Percentiles rank a stretch among this genome's conserved stretches.
Conservation (phyloP, 1,140 invertebrate species). For the Battus philenor region DNA sequence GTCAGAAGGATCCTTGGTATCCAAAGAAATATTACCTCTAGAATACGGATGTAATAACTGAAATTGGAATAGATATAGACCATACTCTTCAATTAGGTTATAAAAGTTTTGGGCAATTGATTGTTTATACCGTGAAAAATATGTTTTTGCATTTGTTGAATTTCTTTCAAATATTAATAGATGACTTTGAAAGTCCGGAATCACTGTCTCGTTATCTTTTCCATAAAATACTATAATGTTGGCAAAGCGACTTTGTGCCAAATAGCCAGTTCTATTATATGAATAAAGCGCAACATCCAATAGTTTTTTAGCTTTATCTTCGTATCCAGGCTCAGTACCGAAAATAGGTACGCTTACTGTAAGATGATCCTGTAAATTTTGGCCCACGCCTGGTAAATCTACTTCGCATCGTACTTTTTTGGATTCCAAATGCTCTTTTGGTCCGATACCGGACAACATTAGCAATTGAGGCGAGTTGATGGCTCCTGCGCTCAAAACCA, state of each 20-base stretch:
- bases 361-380: slow-evolving; percentile 81
- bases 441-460: slow-evolving; percentile 66
- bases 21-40: slow-evolving; percentile 59
- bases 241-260: slow-evolving; percentile 28
- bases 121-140: slow-evolving; percentile 37
- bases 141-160: slow-evolving; percentile 13
- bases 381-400: slow-evolving; percentile 81
- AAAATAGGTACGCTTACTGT: slow-evolving; percentile 38
- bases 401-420: slow-evolving; percentile 67
- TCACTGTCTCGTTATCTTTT: slow-evolving; percentile 19
- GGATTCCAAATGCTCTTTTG: slow-evolving; percentile 45
- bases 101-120: slow-evolving; percentile 50
- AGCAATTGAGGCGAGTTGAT: slow-evolving; percentile 74
- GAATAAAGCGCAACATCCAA: slow-evolving; percentile 45
- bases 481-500: slow-evolving; percentile 71
- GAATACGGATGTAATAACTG: slow-evolving; percentile 74
- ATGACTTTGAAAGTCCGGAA: slow-evolving; percentile 57
- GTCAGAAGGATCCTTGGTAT: slow-evolving; percentile 59
- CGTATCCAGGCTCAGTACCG: slow-evolving; percentile 27
- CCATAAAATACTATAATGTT: slow-evolving; percentile 51
- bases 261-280: slow-evolving; percentile 39
- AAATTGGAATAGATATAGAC: slow-evolving; percentile 48
- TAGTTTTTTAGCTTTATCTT: slow-evolving; percentile 18
- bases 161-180: slow-evolving; percentile 32
- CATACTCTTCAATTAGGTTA: slow-evolving; percentile 51